phyloP scores from a whole-genome alignment of 2,888 invertebrate genomes.

The Brachylomia viminalis region DNA sequence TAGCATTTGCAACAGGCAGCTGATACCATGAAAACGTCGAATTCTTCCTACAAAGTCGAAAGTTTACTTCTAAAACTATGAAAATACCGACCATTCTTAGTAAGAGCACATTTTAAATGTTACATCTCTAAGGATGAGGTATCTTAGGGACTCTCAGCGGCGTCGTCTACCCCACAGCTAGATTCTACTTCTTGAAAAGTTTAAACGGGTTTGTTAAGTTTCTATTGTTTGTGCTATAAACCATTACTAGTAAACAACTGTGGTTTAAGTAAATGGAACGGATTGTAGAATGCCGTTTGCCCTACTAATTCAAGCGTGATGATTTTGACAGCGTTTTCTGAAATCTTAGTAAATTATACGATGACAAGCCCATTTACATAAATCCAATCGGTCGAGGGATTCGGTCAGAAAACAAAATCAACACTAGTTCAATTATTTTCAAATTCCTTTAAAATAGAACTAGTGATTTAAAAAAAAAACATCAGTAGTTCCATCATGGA shows the following conservation, averaged over 20 bases:
- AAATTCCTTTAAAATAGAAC: too few relatives aligned
- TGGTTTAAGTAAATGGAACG: neutral
- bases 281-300: neutral
- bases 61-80: neutral
- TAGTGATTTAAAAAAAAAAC: too few relatives aligned
- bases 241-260: neutral
- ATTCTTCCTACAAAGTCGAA: neutral
- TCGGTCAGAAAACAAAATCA: too few relatives aligned
- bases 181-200: neutral
- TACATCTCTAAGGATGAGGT: neutral
- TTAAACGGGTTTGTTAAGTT: neutral
- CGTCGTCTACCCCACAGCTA: neutral
- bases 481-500: too few relatives aligned
- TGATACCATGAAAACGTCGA: neutral
- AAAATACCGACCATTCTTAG: neutral
- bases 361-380: neutral
- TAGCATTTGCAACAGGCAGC: too few relatives aligned
- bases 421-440: too few relatives aligned
- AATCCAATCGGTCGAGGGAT: neutral
- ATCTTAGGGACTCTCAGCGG: neutral
- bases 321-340: too few relatives aligned
- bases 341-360: neutral
- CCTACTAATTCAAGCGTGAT: neutral
- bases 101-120: conserved; percentile 6
- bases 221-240: neutral